These are phyloP conservation scores for Cyphomyrmex costatus DNA, from an alignment of 1,140 invertebrate genomes.

Conservation along the genomic window DNA sequence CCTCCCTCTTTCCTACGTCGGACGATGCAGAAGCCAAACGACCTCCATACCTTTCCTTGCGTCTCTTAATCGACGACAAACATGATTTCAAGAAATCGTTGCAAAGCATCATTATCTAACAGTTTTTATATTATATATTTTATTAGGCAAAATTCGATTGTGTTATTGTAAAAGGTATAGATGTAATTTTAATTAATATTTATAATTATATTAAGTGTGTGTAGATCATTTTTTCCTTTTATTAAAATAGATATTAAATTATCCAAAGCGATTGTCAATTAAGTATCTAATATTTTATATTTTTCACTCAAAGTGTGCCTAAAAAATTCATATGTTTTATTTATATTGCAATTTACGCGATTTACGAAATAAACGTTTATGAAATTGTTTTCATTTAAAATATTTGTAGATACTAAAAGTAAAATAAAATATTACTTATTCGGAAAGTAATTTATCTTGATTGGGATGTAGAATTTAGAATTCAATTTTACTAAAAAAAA, in stretches of 20 bases:
- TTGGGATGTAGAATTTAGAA: not conserved
- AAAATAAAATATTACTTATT: not conserved
- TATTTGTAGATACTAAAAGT: not conserved
- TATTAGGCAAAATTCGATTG: not conserved
- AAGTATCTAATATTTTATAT: not conserved
- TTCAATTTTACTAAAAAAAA: not conserved
- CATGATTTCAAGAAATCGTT: slow-evolving; percentile 64
- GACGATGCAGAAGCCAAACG: slow-evolving; percentile 72
- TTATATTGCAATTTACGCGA: not conserved
- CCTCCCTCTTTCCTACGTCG: slow-evolving; percentile 73
- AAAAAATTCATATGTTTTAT: not conserved
- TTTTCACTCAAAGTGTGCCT: not conserved
- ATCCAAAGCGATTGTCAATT: not conserved
- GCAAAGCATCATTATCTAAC: not conserved
- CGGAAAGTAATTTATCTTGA: not conserved
- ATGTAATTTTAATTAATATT: slow-evolving; percentile 24
- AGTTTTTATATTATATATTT: slow-evolving; percentile 1
- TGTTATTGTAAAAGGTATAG: not conserved
- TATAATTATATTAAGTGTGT: slow-evolving; percentile 3
- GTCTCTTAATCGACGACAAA: slow-evolving; percentile 56
- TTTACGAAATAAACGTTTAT: not conserved
- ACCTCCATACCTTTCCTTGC: slow-evolving; percentile 66
- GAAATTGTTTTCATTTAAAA: not conserved
- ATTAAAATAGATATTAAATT: not conserved
- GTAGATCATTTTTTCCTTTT: not conserved